Conservation (phyloP, 2,888 invertebrate genomes). For the Melieria picta region DNA sequence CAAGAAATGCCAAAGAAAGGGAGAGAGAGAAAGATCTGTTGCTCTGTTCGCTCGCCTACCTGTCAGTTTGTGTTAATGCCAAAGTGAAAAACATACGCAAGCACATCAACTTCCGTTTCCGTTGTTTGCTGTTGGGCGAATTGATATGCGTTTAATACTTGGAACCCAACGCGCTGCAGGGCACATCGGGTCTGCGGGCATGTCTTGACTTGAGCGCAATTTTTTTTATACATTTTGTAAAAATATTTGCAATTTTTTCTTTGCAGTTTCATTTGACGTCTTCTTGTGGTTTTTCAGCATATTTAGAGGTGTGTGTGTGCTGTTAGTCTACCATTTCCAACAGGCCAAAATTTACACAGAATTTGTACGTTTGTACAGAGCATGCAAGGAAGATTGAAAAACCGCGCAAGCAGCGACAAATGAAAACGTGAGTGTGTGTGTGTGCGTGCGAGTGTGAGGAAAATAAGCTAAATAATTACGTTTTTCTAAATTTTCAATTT, state of each 20-base stretch:
- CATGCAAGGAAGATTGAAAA: no score
- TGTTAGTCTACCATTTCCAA: background rate
- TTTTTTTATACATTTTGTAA: no score
- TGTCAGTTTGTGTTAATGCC: constrained; percentile 2
- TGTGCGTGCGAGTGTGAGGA: background rate
- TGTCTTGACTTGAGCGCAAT: no score
- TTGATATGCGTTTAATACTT: background rate
- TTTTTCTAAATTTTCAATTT: constrained; percentile 31
- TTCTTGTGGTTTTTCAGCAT: background rate
- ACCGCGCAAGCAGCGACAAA: background rate
- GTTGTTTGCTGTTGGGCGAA: background rate
- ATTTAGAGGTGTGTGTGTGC: background rate
- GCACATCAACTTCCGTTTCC: background rate
- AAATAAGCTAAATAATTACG: background rate
- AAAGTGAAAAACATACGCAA: background rate
- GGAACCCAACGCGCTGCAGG: no score
- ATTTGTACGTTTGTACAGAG: no score
- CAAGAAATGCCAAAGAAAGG: no score
- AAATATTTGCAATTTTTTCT: background rate
- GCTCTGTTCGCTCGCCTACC: background rate
- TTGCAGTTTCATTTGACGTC: background rate
- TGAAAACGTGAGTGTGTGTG: background rate
- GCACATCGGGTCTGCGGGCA: no score
- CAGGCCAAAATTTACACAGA: no score
- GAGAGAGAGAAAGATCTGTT: no score